Evolutionary conservation across 2,888 invertebrate genomes (phyloP).

Genomic region (Herminia tarsipennalis): DNA sequence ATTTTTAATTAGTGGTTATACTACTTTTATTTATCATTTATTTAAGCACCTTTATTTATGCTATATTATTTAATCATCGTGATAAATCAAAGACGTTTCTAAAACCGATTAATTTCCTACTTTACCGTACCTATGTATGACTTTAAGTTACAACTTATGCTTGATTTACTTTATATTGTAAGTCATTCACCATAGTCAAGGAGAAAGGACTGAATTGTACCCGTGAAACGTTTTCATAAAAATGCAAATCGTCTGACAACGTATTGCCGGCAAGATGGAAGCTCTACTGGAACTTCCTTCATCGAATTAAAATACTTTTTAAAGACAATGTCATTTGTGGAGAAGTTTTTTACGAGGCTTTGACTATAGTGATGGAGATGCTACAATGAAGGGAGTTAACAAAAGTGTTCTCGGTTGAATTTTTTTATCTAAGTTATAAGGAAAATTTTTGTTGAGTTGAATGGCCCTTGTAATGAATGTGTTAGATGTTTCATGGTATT

Average conservation of each 20-base stretch:
- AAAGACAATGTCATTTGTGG: conserved; percentile 66
- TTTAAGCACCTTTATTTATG: too few species aligned
- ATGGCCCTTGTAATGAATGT: conserved; percentile 6
- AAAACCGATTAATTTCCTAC: too few species aligned
- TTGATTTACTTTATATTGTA: conserved; percentile 4
- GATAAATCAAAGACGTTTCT: too few species aligned
- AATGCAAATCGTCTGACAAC: conserved; percentile 78
- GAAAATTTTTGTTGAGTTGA: conserved; percentile 1
- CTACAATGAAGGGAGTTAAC: conserved; percentile 30
- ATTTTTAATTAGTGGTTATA: too few species aligned
- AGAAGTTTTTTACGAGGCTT: conserved; percentile 55
- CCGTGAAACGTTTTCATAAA: conserved; percentile 80
- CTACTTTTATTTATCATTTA: too few species aligned
- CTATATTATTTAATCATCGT: too few species aligned
- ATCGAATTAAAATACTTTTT: conserved; percentile 78
- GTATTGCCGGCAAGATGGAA: conserved; percentile 66
- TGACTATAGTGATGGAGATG: conserved; percentile 26
- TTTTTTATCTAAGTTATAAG: conserved; percentile 7
- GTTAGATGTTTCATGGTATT: not conserved
- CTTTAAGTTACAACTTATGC: too few species aligned
- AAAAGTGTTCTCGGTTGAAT: conserved; percentile 11
- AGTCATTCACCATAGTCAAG: conserved; percentile 25
- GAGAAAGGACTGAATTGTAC: conserved; percentile 46
- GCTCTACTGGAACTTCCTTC: conserved; percentile 64
- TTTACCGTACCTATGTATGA: too few species aligned